Evolutionary conservation across 2,888 invertebrate genomes (phyloP).

Genomic region (Athalia rosae): DNA sequence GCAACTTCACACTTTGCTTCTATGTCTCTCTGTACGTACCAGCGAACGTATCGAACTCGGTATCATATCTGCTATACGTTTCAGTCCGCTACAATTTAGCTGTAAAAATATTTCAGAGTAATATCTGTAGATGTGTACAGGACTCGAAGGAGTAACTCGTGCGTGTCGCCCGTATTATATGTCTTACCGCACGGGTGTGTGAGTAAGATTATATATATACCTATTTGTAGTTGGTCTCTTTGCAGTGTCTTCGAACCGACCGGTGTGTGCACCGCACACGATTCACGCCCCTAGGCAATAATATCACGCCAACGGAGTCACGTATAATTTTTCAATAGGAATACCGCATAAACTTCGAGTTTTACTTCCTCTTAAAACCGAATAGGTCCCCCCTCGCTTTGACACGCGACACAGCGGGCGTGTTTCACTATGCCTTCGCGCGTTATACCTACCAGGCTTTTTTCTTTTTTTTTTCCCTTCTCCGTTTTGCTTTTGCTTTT

Average conservation of each 20-base stretch:
- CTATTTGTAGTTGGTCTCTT: background rate
- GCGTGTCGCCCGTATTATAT: no score
- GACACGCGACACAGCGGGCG: conserved; percentile 14
- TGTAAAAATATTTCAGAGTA: no score
- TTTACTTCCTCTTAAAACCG: background rate
- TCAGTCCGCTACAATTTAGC: no score
- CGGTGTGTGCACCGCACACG: no score
- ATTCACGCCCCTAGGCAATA: background rate
- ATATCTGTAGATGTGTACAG: no score
- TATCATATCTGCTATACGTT: background rate
- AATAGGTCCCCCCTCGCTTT: background rate
- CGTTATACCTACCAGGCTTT: background rate
- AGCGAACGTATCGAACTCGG: background rate
- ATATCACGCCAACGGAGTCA: background rate
- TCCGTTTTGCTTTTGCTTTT: background rate
- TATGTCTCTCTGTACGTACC: no score
- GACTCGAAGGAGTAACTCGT: no score
- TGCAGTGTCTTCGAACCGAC: conserved; percentile 10
- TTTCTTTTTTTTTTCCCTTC: background rate
- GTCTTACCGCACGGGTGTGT: no score
- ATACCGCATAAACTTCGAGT: conserved; percentile 28
- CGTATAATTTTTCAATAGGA: conserved; percentile 1
- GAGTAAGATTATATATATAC: background rate
- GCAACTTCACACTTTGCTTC: background rate
- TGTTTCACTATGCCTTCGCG: background rate